These are phyloP conservation scores for Capromys pilorides DNA, from an alignment of 2,797 vertebrate genomes.

Conservation along the genomic window DNA sequence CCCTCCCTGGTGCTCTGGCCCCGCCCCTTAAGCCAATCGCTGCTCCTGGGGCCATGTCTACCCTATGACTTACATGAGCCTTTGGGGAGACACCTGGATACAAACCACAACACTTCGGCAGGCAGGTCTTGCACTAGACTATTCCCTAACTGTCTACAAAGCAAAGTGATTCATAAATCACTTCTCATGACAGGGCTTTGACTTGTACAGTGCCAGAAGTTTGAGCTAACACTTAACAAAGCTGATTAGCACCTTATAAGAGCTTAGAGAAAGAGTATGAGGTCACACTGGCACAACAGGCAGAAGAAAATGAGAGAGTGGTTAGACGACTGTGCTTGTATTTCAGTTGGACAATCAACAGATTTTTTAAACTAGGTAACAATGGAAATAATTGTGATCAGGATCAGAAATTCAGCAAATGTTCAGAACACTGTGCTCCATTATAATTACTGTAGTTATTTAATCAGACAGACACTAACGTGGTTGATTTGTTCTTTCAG, in stretches of 20 bases:
- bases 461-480: background rate
- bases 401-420: background rate
- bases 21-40: too few relatives aligned
- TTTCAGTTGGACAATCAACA: background rate
- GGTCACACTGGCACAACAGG: background rate
- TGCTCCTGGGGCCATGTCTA: too few relatives aligned
- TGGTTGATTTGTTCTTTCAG: background rate
- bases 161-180: conserved; percentile 80
- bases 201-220: conserved; percentile 72
- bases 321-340: background rate
- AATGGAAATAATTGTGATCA: background rate
- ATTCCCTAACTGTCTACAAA: conserved; percentile 75
- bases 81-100: too few relatives aligned
- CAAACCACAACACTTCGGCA: background rate
- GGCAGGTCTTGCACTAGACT: conserved; percentile 78
- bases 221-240: conserved; percentile 64
- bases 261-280: background rate
- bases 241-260: conserved; percentile 41
- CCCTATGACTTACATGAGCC: too few relatives aligned
- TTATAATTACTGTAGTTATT: background rate
- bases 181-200: conserved; percentile 59
- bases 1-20: too few relatives aligned
- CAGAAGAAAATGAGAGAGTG: background rate
- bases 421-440: background rate
- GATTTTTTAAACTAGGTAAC: background rate